Conservation (phyloP, 2,888 invertebrate species). For the Scaptomyza reducta region DNA sequence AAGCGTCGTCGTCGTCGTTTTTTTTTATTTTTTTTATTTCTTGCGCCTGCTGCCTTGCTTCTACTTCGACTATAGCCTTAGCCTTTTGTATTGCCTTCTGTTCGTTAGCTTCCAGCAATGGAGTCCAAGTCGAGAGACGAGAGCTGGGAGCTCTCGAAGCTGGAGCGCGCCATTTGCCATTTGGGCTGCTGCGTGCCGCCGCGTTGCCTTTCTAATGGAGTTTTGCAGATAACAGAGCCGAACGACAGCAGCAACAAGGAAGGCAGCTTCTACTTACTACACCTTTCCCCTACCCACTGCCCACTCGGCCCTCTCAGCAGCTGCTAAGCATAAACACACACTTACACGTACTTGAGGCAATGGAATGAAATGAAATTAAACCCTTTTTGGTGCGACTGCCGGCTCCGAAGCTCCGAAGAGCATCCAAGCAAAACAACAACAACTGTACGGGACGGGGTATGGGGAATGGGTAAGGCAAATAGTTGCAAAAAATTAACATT, state of each 20-base stretch:
- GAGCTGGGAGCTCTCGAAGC: constrained; percentile 15
- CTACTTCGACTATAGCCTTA: constrained; percentile 18
- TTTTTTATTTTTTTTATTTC: constrained; percentile 50
- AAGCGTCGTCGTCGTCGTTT: constrained; percentile 64
- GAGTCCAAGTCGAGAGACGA: neutral
- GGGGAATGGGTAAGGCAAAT: constrained; percentile 59
- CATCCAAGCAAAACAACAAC: neutral
- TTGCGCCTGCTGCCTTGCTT: constrained; percentile 45
- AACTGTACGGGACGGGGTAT: constrained; percentile 8
- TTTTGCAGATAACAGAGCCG: constrained; percentile 74
- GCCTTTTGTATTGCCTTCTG: constrained; percentile 50
- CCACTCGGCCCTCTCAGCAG: constrained; percentile 9
- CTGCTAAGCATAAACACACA: constrained; percentile 75
- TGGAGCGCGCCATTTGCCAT: constrained; percentile 68
- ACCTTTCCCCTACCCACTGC: neutral
- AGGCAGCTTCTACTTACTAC: constrained; percentile 36
- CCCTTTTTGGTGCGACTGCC: constrained; percentile 70
- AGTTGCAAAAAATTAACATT: constrained; percentile 74
- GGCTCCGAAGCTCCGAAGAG: constrained; percentile 21
- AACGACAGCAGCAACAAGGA: constrained; percentile 42
- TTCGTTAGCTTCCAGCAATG: constrained; percentile 58
- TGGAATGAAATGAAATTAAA: constrained; percentile 77
- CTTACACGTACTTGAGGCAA: constrained; percentile 73
- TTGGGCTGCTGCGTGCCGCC: constrained; percentile 70
- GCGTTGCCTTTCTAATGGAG: constrained; percentile 78